Evolutionary conservation across 2,797 vertebrate genomes (phyloP), one percentile per base, ranked within the genome.

Genomic region (Neoniphon sammara): DNA sequence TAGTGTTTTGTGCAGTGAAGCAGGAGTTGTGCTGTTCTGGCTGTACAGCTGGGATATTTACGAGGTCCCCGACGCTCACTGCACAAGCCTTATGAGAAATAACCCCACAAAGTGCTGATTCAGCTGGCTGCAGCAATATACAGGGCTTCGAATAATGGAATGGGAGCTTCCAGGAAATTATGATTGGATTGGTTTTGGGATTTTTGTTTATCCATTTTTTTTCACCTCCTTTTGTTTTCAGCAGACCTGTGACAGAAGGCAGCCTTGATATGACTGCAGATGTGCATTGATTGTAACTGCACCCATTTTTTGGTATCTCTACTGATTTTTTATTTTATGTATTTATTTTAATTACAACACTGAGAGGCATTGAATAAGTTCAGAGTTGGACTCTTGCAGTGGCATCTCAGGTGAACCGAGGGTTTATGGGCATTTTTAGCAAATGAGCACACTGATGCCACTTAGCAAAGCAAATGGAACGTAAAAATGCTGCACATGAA

Each of bases 71-170:
- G 82, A 77, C 50, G 63, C 82, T 82, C 69, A 46, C 81, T 44
- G 64, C 78, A 66, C 81, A 71, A 55, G 81, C 73, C 81, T 81
- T 70, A 77, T 91, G 92, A 92, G 89, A 87, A 89, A 91, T 81
- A 87, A 90, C 86, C 82, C 59, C 3, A n/a, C 74, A 70, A 90
- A 86, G 70, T 81, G 91, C 91, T 91, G 92, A 92, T 55, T 93
- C 91, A 88, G 91, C 90, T 4, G 44, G 17, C 63, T 75, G 80
- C 81, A 50, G 81, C 80, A 57, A 56, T 57, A 76, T 64, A 71
- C 69, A 50, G 65, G 52, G 17, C 80, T 75, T 78, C 63, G 55
- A 73, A 82, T 87, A 81, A 91, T 86, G 83, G 76, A 84, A 62
- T 79, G 56, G 68, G 78, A 78, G 75, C 87, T 80, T 84, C 70